Evolutionary conservation across 2,113 vertebrate species (phyloP), one percentile per base, ranked within the genome.

Genomic region (Crotalus viridis): DNA sequence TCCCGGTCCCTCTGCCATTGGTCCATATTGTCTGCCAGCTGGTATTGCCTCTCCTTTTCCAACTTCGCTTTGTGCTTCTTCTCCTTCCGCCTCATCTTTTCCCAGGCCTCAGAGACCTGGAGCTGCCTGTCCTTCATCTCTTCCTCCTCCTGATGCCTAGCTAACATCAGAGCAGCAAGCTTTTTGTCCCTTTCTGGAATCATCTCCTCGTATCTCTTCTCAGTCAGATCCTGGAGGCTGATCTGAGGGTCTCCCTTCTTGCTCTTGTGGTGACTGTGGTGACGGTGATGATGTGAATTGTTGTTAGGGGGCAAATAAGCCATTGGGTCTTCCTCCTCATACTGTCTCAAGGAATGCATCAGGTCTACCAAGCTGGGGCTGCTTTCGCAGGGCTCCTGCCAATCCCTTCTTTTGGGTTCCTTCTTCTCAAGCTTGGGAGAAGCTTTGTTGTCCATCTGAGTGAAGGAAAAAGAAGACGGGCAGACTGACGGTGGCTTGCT

Each of bases 101-200:
- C 85, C 81, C 91, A 93, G 21, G 87, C 87, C 24, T 92, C 61
- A 4, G 93, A 91, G n/a, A 43, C 48, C 85, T 92, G 85, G 1
- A 93, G 85, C 43, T 93, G 59, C 24, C 56, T 46, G 28, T 89
- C 90, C 43, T 93, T 85, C 69, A 48, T 51, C 24, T 94, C 90
- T 43, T 96, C 91, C 43, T 95, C 94, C 6, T 94, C 94, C 81
- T 91, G 89, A 64, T 85, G 92, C 59, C 88, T 89, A 54, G 92
- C 92, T 69, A 95, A 87, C 92, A 92, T 91, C 59, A 94, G 59
- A 13, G 95, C 93, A 4, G 93, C 92, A 26, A 92, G 92, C 56
- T 92, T 92, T 24, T 89, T 88, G 85, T 93, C 94, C n/a, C 89
- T 90, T 90, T 92, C 94, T 5, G 92, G 92, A 7, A 92, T 89